These are phyloP conservation scores for Strix uralensis DNA, from an alignment of 2,113 vertebrate genomes.

Conservation along the genomic window DNA sequence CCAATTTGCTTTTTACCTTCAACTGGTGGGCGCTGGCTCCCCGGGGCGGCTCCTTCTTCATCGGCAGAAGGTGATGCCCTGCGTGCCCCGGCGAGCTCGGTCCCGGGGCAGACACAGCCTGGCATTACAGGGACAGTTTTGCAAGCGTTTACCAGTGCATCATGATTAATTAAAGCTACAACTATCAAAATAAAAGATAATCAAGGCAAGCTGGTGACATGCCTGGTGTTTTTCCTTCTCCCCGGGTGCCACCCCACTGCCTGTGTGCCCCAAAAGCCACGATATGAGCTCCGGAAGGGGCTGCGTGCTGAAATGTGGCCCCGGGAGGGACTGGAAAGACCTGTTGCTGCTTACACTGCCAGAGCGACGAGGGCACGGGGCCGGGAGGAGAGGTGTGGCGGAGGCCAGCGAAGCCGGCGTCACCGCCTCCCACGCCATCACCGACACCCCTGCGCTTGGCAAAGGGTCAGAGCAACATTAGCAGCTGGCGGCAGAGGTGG, in stretches of 20 bases:
- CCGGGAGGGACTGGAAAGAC: background rate
- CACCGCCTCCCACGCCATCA: background rate
- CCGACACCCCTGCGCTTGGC: fast-evolving
- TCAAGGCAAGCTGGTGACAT: background rate
- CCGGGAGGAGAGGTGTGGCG: background rate
- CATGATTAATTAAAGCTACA: background rate
- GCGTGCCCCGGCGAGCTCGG: fast-evolving
- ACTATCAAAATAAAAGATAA: background rate
- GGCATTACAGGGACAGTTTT: fast-evolving
- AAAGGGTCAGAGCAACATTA: fast-evolving
- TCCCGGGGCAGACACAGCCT: fast-evolving
- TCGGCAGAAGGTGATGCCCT: background rate
- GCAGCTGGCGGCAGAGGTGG: fast-evolving
- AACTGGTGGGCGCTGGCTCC: fast-evolving
- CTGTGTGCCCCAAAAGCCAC: fast-evolving
- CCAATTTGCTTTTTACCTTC: background rate
- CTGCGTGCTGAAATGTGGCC: background rate
- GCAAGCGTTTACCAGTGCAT: fast-evolving
- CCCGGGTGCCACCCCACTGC: background rate
- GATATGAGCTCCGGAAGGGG: fast-evolving
- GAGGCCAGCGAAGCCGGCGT: background rate
- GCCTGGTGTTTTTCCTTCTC: background rate
- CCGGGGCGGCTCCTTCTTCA: background rate
- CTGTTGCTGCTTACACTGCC: background rate
- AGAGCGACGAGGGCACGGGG: background rate